Evolutionary conservation across 2,113 vertebrate genomes (phyloP).

Genomic region (Bambusicola thoracicus): DNA sequence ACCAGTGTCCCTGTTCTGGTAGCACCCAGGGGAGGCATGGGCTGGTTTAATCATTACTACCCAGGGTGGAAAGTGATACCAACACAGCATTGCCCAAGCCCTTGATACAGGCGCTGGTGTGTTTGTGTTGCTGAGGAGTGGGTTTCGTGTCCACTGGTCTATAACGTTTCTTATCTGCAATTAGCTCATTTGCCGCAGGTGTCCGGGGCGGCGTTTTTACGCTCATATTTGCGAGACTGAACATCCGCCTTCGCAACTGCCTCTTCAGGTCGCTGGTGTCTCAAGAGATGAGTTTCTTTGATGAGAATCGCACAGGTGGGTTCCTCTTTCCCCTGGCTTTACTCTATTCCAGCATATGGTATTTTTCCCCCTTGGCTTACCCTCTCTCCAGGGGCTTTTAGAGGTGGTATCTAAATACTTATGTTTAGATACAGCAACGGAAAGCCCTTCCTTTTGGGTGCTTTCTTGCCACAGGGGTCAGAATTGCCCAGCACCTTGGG

Average conservation of each 20-base stretch:
- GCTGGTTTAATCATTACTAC: neutral
- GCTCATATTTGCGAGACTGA: constrained; percentile 89
- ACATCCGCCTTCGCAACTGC: constrained; percentile 90
- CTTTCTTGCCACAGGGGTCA: fast-evolving
- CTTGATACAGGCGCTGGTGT: neutral
- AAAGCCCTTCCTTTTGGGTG: neutral
- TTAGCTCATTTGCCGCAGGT: constrained; percentile 91
- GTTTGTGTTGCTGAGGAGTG: constrained; percentile 14
- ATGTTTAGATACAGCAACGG: neutral
- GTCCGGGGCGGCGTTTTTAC: constrained; percentile 93
- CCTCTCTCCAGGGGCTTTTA: neutral
- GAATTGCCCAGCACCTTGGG: neutral
- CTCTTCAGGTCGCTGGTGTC: constrained; percentile 90
- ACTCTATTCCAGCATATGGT: fast-evolving
- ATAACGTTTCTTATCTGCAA: constrained; percentile 79
- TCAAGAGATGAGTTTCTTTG: constrained; percentile 96
- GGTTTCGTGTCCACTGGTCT: constrained; percentile 56
- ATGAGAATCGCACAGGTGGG: constrained; percentile 94
- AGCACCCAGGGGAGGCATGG: neutral
- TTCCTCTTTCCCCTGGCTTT: neutral
- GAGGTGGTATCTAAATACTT: fast-evolving
- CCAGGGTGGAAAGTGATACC: neutral
- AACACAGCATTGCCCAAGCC: neutral
- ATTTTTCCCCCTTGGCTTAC: neutral
- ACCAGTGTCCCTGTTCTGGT: neutral